A percentile compares a stretch with the other conserved stretches of the same genome.
These are phyloP conservation scores for Nesidiocoris tenuis DNA, from an alignment of 2,888 invertebrate species.

Conservation along the genomic window DNA sequence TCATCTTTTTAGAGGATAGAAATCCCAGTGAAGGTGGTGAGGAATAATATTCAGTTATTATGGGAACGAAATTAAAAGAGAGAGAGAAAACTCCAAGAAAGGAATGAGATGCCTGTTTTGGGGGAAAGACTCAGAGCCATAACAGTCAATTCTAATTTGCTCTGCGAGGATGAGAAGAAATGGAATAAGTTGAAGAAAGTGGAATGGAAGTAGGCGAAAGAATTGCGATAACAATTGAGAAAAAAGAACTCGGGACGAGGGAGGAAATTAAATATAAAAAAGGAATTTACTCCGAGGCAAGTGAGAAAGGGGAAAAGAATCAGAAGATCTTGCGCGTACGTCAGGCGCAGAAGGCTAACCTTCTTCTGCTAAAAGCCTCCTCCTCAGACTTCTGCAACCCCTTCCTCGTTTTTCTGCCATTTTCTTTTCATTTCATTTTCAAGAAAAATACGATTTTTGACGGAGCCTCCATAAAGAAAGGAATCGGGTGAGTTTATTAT, in stretches of 20 bases:
- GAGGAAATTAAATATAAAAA: conserved; percentile 42
- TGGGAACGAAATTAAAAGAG: conserved; percentile 8
- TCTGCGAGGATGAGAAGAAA: conserved; percentile 5
- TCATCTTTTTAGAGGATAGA: background rate
- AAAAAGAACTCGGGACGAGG: background rate
- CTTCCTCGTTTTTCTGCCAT: conserved; percentile 39
- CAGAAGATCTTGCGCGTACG: conserved; percentile 40
- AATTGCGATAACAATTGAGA: conserved; percentile 46
- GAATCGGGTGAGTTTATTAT: conserved; percentile 10
- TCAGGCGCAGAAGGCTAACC: conserved; percentile 44
- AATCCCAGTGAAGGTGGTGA: conserved; percentile 17
- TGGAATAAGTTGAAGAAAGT: background rate
- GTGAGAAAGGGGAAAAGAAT: conserved; percentile 13
- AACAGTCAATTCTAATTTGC: conserved; percentile 48
- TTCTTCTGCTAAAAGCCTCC: conserved; percentile 4
- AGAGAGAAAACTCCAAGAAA: conserved; percentile 12
- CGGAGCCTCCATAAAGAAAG: background rate
- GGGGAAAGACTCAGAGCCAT: conserved; percentile 19
- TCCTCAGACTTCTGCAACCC: background rate
- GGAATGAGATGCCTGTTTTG: background rate
- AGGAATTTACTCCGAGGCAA: background rate
- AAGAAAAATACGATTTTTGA: conserved; percentile 4
- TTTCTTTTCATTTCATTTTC: conserved; percentile 46
- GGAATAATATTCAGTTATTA: conserved; percentile 34
- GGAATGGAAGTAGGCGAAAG: conserved; percentile 12